Evolutionary conservation across 2,797 vertebrate species (phyloP).

Genomic region (Moxostoma hubbsi): DNA sequence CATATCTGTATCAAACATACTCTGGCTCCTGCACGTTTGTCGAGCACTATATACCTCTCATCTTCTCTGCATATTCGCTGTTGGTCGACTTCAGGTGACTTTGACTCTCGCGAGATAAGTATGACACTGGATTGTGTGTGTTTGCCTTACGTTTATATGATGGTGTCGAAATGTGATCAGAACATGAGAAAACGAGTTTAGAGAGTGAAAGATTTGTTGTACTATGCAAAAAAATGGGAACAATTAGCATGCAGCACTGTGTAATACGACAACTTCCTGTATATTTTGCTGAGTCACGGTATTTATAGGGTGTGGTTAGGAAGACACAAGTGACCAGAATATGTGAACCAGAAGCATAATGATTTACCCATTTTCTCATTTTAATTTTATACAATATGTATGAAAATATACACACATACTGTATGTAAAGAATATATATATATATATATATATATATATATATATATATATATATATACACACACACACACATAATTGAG

Average conservation of each 20-base stretch:
- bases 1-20: constrained; percentile 55
- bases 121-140: constrained; percentile 8
- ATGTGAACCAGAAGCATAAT: no score
- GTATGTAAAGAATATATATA: no score
- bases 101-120: constrained; percentile 32
- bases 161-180: constrained; percentile 4
- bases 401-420: no score
- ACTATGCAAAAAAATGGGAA: background rate
- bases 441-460: no score
- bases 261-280: constrained; percentile 57
- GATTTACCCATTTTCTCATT: no score
- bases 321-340: constrained; percentile 14
- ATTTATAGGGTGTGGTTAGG: background rate
- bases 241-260: background rate
- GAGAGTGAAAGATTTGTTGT: background rate
- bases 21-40: constrained; percentile 56
- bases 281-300: constrained; percentile 59
- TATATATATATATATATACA: no score
- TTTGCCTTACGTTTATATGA: constrained; percentile 1
- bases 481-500: no score
- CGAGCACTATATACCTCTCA: constrained; percentile 17
- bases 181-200: background rate
- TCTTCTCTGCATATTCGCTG: constrained; percentile 1
- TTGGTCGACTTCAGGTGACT: constrained; percentile 11
- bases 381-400: no score